Percentiles rank a stretch among this genome's conserved stretches.
Conservation (phyloP, 2,797 vertebrate species). For the Anisognathus igniventris region DNA sequence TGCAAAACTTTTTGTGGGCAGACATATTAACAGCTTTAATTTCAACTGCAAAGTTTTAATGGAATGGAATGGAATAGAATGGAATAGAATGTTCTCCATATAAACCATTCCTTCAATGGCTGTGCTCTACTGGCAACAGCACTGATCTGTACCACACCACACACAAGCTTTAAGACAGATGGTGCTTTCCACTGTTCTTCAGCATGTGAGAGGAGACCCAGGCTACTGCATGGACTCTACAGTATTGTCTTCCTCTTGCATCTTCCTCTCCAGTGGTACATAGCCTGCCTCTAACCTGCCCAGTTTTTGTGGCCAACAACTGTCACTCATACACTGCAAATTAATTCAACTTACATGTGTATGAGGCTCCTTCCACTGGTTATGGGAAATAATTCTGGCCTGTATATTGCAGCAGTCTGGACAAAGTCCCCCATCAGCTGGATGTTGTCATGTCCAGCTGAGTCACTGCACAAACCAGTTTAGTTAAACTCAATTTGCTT, state of each 20-base stretch:
- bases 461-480: conserved; percentile 34
- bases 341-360: background rate
- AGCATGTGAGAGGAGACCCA: background rate
- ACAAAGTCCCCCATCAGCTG: background rate
- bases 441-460: background rate
- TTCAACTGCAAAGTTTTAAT: background rate
- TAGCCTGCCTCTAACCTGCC: background rate
- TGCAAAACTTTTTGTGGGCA: background rate
- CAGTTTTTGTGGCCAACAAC: background rate
- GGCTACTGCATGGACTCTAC: background rate
- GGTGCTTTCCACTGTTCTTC: background rate
- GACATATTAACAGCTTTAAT: background rate
- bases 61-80: too few relatives aligned
- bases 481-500: background rate
- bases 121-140: background rate
- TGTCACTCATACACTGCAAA: background rate
- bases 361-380: background rate
- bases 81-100: background rate
- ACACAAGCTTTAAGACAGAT: background rate
- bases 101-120: background rate
- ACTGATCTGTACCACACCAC: background rate
- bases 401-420: background rate
- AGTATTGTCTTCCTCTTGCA: background rate
- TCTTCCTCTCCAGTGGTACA: background rate
- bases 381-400: background rate